Base-by-base conservation (phyloP, 2,888 invertebrate species). In the Tolmerus cingulatus region DNA sequence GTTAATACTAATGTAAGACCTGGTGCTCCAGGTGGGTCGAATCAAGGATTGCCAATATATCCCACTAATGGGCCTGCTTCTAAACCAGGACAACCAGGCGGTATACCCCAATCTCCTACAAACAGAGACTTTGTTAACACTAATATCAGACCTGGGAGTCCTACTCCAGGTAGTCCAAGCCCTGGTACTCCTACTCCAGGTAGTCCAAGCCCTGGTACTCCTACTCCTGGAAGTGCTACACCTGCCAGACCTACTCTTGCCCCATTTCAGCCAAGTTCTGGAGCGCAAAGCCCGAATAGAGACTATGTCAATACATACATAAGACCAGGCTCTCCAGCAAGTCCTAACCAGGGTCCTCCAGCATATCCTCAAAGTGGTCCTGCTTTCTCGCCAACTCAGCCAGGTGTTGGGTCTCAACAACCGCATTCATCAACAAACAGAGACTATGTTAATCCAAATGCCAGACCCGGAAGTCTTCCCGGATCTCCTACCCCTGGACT, bases 391-490 rank as follows among this genome's bases (percentile, higher is more conserved):
- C 82, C 82, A 34, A 2, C 0, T 16, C 30, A 43, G 2, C 78
- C 82, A 19, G 57, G 37, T 2, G n/a, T 57, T 19, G 37, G 37
- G 19, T 16, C 19, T 3, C 14, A 46, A 5, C 14, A 46, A 14
- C 37, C 51, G 16, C 27, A 23, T n/a, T 3, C 76, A 5, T 14
- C 43, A 55, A 46, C 43, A 27, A 19, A 74, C 14, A 16, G 82
- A 55, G 82, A 82, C 40, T 74, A 74, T 55, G 74, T 82, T 19
- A 87, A 87, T 76, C 51, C 87, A 51, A 87, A 87, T 74, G 9
- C 51, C 14, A 55, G 87, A 27, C 85, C 37, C 12, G 85, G 85
- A 27, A 40, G 37, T 37, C n/a, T 12, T 30, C 43, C 86, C 27
- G 8, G 46, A 40, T n/a, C n/a, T 5, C 27, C 76, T 46, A 34